A percentile compares a stretch with the other conserved stretches of the same genome.
Conservation (phyloP, 1,140 invertebrate genomes). For the Plectrocnemia conspersa region DNA sequence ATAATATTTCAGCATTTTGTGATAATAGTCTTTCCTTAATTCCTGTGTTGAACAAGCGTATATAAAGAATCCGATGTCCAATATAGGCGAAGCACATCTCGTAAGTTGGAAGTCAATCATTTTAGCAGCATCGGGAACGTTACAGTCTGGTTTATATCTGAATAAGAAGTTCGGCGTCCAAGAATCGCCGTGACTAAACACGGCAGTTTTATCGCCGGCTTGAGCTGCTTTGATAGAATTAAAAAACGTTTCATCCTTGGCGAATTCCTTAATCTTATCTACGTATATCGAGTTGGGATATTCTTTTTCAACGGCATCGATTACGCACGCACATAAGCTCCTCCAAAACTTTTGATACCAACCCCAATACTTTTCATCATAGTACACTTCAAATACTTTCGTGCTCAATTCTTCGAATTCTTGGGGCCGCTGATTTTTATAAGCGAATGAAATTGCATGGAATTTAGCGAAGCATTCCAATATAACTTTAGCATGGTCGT, state of each 20-base stretch:
- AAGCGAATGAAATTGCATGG: conserved; percentile 65
- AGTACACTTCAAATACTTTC: conserved; percentile 55
- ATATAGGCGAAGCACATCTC: conserved; percentile 54
- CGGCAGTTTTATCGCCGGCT: conserved; percentile 42
- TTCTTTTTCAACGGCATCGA: conserved; percentile 60
- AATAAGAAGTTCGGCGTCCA: conserved; percentile 71
- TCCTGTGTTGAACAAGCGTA: conserved; percentile 59
- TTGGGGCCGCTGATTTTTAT: conserved; percentile 57
- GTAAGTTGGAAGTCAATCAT: conserved; percentile 69
- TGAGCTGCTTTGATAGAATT: conserved; percentile 37
- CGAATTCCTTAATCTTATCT: conserved; percentile 53
- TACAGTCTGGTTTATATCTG: conserved; percentile 43
- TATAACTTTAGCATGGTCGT: conserved; percentile 49
- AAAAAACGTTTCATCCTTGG: conserved; percentile 46
- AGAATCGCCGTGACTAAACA: conserved; percentile 65
- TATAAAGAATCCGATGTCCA: conserved; percentile 60
- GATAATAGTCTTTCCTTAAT: conserved; percentile 54
- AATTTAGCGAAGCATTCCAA: conserved; percentile 60
- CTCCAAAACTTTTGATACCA: conserved; percentile 63
- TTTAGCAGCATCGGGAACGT: conserved; percentile 48
- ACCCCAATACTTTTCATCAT: conserved; percentile 49
- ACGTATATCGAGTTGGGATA: conserved; percentile 56
- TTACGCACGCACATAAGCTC: conserved; percentile 50
- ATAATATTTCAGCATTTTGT: conserved; percentile 54
- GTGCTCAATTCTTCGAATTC: conserved; percentile 50